Conservation (phyloP, 2,888 invertebrate species). For the Panzeria rudis region DNA sequence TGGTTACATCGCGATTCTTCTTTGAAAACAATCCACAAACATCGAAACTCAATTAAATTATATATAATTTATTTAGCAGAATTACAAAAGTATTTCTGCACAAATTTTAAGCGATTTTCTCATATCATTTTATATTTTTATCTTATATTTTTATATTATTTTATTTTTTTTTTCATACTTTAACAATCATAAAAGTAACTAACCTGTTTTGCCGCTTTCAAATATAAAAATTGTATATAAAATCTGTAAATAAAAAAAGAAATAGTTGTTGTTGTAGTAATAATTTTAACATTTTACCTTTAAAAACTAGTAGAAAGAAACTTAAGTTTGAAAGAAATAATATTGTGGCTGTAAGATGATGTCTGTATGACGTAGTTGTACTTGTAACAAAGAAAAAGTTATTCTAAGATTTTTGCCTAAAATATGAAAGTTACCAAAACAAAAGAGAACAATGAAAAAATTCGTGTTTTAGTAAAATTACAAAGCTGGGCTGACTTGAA, state of each 20-base stretch:
- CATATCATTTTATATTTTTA: slow-evolving; percentile 1
- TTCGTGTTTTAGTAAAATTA: neutral
- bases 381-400: slow-evolving; percentile 9
- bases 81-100: slow-evolving; percentile 23
- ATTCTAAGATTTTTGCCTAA: slow-evolving; percentile 11
- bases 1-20: neutral
- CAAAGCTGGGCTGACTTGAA: neutral
- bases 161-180: neutral
- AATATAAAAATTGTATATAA: slow-evolving; percentile 51
- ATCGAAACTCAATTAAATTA: slow-evolving; percentile 56
- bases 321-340: slow-evolving; percentile 10
- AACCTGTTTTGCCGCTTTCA: slow-evolving; percentile 68
- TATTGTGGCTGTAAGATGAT: slow-evolving; percentile 1
- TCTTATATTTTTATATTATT: neutral
- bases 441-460: neutral
- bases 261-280: slow-evolving; percentile 30
- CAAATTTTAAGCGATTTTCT: slow-evolving; percentile 19
- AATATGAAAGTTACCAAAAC: slow-evolving; percentile 10
- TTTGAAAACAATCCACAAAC: slow-evolving; percentile 14
- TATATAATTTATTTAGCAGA: slow-evolving; percentile 26
- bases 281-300: slow-evolving; percentile 45
- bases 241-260: slow-evolving; percentile 51
- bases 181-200: slow-evolving; percentile 24
- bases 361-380: neutral
- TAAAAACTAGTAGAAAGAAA: neutral